A percentile compares a stretch with the other conserved stretches of the same genome.
Conservation (phyloP, 2,797 vertebrate species). For the Tapirus indicus region DNA sequence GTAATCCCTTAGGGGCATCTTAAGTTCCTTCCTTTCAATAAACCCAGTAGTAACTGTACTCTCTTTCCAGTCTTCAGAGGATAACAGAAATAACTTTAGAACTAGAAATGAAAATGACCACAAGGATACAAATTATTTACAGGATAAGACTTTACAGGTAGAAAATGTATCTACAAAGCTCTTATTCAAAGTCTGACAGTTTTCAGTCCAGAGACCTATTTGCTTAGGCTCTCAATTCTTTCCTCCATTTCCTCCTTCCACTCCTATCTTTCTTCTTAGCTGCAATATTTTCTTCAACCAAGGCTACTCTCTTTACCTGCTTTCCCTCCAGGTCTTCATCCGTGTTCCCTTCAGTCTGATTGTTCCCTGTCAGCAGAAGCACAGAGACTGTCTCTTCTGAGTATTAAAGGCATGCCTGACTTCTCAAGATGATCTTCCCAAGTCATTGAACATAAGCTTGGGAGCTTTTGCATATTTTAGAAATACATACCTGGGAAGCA, state of each 20-base stretch:
- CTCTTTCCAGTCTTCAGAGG: neutral
- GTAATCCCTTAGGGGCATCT: neutral
- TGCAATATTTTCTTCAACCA: neutral
- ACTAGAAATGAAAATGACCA: slow-evolving; percentile 36
- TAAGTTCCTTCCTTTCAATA: neutral
- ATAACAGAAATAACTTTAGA: slow-evolving; percentile 37
- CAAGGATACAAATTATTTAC: neutral
- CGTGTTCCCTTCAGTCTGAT: neutral
- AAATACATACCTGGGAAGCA: neutral
- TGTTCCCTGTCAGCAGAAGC: neutral
- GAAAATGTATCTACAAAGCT: neutral
- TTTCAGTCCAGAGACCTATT: neutral
- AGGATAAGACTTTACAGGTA: neutral
- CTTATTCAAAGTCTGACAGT: neutral
- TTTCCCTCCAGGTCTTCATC: neutral
- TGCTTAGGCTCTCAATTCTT: neutral
- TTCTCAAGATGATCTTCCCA: neutral
- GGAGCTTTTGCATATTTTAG: neutral
- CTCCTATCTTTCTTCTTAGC: neutral
- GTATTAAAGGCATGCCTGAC: neutral
- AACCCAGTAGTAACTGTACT: neutral
- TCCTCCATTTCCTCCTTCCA: neutral
- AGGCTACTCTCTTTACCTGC: neutral
- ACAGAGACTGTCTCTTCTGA: neutral
- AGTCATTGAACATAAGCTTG: neutral